Evolutionary conservation across 2,888 invertebrate species (phyloP), one percentile per base, ranked within the genome.

Genomic region (Stenoptilia bipunctidactyla): DNA sequence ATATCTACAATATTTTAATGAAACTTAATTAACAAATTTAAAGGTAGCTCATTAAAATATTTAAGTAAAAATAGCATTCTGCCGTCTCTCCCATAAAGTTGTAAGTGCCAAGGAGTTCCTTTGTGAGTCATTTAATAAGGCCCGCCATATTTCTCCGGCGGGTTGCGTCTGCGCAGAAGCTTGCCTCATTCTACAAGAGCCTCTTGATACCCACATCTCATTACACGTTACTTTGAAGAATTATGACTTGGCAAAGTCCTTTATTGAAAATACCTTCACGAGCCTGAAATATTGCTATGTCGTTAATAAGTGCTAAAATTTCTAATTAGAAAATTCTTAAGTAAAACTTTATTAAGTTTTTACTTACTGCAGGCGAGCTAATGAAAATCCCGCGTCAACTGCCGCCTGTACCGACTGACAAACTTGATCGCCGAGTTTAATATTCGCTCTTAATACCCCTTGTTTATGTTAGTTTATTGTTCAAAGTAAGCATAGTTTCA

Each of bases 201-300:
- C 70, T 65, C 65, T 67, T 75, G 73, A 79, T 68, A 80, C 75
- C 75, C 77, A 75, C 80, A 82, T 82, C 82, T 83, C 77, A 80
- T 82, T 82, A 83, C 75, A 75, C 72, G 80, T 75, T 69, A 79
- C 83, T 82, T 80, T 79, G 74, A 77, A 83, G 82, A 82, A 82
- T 82, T 82, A 82, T 83, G 82, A 82, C 76, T 83, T 79, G 80
- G 82, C 82, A 75, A 79, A 82, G 82, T 75, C 82, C 82, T 77
- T 83, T 83, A 83, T 83, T 83, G 83, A 80, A 83, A 83, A 83
- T 83, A 83, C 82, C 80, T 82, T 67, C 79, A 77, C 82, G 73
- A 58, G 68, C 71, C 72, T 82, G 79, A 83, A 83, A 82, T 83
- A 83, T 83, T 76, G 79, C 83, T 74, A 76, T 79, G 79, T 75